Evolutionary conservation across 2,888 invertebrate species (phyloP).

Genomic region (Neoscelio sp.): DNA sequence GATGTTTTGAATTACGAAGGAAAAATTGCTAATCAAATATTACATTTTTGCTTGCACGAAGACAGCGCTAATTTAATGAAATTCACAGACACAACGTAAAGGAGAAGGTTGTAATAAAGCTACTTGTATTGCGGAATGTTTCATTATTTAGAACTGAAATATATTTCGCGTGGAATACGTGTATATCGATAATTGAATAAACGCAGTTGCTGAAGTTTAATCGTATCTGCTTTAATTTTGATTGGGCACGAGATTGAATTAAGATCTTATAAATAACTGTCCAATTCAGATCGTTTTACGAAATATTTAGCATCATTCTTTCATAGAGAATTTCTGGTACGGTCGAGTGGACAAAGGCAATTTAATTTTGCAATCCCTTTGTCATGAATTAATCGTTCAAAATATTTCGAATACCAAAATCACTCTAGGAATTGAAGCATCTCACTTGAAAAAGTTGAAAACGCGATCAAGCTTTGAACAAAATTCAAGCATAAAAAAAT

Average conservation of each 20-base stretch:
- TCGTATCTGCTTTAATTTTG: slow-evolving; percentile 7
- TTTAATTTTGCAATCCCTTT: slow-evolving; percentile 61
- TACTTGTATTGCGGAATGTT: slow-evolving; percentile 1
- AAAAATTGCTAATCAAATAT: neutral
- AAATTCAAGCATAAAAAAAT: slow-evolving; percentile 58
- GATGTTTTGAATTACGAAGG: neutral
- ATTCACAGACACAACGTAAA: neutral
- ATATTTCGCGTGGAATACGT: neutral
- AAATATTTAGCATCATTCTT: slow-evolving; percentile 58
- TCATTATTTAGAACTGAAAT: slow-evolving; percentile 23
- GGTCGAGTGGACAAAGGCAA: slow-evolving; percentile 62
- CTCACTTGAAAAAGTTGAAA: slow-evolving; percentile 60
- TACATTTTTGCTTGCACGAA: too few relatives aligned
- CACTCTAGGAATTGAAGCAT: slow-evolving; percentile 57
- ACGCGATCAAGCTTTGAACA: slow-evolving; percentile 48
- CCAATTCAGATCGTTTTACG: slow-evolving; percentile 23
- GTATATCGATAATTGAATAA: slow-evolving; percentile 28
- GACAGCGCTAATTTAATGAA: neutral
- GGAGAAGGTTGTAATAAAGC: neutral
- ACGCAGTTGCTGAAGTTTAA: slow-evolving; percentile 6
- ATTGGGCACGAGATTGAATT: slow-evolving; percentile 24
- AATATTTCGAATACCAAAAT: slow-evolving; percentile 63
- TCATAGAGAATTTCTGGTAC: slow-evolving; percentile 41
- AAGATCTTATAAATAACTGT: slow-evolving; percentile 51
- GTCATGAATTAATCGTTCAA: slow-evolving; percentile 64